Conservation (phyloP, 2,797 vertebrate genomes). For the Ibycter americanus region DNA sequence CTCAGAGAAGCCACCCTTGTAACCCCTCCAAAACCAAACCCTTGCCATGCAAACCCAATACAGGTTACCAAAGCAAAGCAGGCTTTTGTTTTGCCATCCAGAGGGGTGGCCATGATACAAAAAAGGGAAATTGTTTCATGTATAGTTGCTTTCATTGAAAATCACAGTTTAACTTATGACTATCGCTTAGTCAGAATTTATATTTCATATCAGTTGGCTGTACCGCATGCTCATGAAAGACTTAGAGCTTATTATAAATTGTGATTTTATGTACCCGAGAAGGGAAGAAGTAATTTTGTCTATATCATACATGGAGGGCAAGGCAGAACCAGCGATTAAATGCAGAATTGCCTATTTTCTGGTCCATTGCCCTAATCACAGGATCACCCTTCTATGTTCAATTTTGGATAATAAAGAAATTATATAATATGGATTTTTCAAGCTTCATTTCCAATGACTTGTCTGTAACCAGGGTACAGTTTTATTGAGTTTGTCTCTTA, state of each 20-base stretch:
- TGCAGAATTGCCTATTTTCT: slow-evolving; percentile 8
- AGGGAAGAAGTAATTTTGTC: background rate
- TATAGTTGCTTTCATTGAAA: background rate
- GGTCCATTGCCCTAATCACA: background rate
- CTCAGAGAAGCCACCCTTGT: no score
- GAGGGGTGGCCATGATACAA: rapidly evolving
- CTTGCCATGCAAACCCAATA: no score
- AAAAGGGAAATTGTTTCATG: background rate
- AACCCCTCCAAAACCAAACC: no score
- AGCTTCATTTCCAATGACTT: background rate
- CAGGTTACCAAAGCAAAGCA: background rate
- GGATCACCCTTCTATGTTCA: background rate
- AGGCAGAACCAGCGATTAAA: background rate
- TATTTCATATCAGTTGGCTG: background rate
- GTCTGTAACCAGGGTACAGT: background rate
- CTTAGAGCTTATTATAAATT: background rate
- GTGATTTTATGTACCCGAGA: background rate
- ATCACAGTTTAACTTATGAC: background rate
- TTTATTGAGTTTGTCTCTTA: background rate
- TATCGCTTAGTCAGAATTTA: background rate
- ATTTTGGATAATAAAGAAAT: background rate
- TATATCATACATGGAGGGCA: background rate
- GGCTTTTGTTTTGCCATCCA: background rate
- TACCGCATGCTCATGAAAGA: background rate
- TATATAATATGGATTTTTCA: background rate